phyloP scores from a whole-genome alignment of 2,113 vertebrate species.

The Tylochromis polylepis region DNA sequence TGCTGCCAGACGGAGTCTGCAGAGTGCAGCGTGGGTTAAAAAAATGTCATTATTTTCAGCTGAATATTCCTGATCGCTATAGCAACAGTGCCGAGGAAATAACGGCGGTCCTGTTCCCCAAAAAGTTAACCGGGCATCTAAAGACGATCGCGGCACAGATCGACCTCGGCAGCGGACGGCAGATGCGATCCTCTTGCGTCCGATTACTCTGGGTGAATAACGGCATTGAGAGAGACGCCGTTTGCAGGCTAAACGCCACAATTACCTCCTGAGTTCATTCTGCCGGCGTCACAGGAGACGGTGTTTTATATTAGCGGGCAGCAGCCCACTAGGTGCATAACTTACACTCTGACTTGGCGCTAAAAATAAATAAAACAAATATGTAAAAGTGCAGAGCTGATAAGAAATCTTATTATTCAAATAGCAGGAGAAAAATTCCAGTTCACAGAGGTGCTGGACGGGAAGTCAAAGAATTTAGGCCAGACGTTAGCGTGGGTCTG shows the following conservation, averaged over 20 bases:
- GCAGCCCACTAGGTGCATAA: conserved; percentile 37
- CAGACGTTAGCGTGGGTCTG: not conserved
- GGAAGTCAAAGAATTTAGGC: not conserved
- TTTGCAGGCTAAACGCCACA: conserved; percentile 48
- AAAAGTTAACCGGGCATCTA: not conserved
- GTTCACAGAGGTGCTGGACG: not conserved
- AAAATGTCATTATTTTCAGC: not conserved
- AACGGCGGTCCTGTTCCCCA: not conserved
- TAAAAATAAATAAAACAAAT: not conserved
- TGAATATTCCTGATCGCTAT: not conserved
- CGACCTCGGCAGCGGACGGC: not conserved
- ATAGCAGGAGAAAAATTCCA: not conserved
- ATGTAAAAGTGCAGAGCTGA: not conserved
- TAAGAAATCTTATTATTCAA: conserved; percentile 25
- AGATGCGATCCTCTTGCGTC: conserved; percentile 26
- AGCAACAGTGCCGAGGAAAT: not conserved
- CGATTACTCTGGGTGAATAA: conserved; percentile 10
- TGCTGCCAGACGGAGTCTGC: not conserved
- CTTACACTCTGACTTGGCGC: not conserved
- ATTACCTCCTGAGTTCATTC: conserved; percentile 38
- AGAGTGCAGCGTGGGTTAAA: not conserved
- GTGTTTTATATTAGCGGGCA: conserved; percentile 25
- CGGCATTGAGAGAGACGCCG: not conserved
- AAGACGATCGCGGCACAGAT: not conserved
- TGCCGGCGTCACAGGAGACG: conserved; percentile 30